Conservation (phyloP, 2,113 vertebrate genomes). For the Neopipo cinnamomea region DNA sequence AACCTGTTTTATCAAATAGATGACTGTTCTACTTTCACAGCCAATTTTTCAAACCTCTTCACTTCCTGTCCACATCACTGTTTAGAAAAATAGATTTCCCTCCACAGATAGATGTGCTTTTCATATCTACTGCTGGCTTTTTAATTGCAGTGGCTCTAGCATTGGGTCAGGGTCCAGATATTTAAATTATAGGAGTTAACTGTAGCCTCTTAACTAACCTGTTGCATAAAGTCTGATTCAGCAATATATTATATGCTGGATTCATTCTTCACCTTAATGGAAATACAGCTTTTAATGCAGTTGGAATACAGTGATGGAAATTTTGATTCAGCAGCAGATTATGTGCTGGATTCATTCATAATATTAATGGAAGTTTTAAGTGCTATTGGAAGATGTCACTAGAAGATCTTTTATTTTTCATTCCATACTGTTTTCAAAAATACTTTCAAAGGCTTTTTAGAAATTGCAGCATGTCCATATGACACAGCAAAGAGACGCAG, state of each 20-base stretch:
- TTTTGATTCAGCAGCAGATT: constrained; percentile 45
- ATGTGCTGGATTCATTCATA: constrained; percentile 16
- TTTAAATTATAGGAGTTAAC: constrained; percentile 36
- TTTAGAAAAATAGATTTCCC: constrained; percentile 45
- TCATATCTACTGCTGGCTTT: background rate
- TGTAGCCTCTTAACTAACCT: constrained; percentile 29
- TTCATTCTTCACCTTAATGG: constrained; percentile 50
- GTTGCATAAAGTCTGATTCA: constrained; percentile 53
- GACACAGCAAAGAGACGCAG: constrained; percentile 23
- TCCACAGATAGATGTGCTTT: constrained; percentile 1
- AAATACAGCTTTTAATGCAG: constrained; percentile 55
- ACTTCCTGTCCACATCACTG: constrained; percentile 30
- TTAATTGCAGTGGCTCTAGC: background rate
- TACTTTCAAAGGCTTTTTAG: background rate
- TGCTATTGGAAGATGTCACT: background rate
- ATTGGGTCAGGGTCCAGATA: constrained; percentile 15
- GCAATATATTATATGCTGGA: constrained; percentile 37
- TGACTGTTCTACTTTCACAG: constrained; percentile 33
- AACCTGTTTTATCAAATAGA: constrained; percentile 18
- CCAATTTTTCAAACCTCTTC: constrained; percentile 45
- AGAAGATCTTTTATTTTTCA: background rate
- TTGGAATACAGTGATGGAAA: constrained; percentile 51
- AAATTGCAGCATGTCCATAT: constrained; percentile 10
- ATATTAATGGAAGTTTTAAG: constrained; percentile 44
- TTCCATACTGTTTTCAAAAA: background rate